A percentile compares a stretch with the other conserved stretches of the same genome.
phyloP scores from a whole-genome alignment of 2,888 invertebrate species.

The Glomeris marginata region DNA sequence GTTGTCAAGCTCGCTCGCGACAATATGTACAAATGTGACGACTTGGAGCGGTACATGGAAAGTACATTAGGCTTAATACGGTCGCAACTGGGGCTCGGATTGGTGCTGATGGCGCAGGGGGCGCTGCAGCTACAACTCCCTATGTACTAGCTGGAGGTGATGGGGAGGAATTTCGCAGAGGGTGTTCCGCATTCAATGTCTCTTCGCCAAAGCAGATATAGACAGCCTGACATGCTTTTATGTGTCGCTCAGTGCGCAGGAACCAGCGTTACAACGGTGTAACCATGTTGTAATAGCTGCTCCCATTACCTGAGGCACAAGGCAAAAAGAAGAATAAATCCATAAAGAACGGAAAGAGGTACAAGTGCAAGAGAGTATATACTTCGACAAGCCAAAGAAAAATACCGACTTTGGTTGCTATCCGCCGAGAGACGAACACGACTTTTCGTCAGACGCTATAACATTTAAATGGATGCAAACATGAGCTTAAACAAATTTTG shows the following conservation, averaged over 20 bases:
- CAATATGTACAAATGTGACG: slow-evolving; percentile 13
- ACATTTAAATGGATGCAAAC: no score
- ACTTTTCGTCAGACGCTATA: no score
- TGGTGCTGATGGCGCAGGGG: no score
- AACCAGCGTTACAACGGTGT: slow-evolving; percentile 12
- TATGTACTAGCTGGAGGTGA: no score
- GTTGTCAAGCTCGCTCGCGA: background rate
- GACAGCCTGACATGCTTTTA: slow-evolving; percentile 12
- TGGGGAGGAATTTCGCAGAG: no score
- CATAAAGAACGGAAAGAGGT: background rate
- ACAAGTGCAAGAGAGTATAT: slow-evolving; percentile 1
- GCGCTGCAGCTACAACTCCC: no score
- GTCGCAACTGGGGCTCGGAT: no score
- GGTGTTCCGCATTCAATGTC: background rate
- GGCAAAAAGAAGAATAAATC: slow-evolving; percentile 3
- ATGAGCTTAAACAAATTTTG: no score
- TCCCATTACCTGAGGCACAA: slow-evolving; percentile 8
- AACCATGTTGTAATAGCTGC: slow-evolving; percentile 13
- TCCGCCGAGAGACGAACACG: no score
- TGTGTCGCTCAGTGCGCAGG: slow-evolving; percentile 10
- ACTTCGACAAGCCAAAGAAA: background rate
- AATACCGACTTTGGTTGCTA: no score
- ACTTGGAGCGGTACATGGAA: slow-evolving; percentile 13
- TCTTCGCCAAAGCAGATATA: slow-evolving; percentile 10
- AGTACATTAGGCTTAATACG: slow-evolving; percentile 12